Conservation (phyloP, 2,888 invertebrate species). For the Diabrotica balteata region DNA sequence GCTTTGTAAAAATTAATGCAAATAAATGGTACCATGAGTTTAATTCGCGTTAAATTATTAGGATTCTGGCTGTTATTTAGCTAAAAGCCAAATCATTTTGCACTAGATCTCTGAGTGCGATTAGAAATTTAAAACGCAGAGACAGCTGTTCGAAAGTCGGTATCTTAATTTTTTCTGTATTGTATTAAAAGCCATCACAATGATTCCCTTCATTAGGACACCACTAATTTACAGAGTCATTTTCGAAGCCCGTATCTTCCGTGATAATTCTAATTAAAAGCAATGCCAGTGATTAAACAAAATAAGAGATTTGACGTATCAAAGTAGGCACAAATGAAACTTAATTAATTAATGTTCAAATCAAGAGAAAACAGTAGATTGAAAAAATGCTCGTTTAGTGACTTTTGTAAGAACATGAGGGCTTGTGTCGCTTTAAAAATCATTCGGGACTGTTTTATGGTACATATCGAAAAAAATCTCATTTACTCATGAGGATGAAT, state of each 20-base stretch:
- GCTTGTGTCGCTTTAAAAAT: constrained; percentile 25
- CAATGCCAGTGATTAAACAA: constrained; percentile 47
- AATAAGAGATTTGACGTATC: constrained; percentile 49
- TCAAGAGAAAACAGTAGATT: constrained; percentile 46
- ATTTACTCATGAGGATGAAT: constrained; percentile 9
- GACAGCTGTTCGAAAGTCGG: constrained; percentile 18
- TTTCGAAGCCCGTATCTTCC: constrained; percentile 35
- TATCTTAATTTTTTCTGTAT: constrained; percentile 5
- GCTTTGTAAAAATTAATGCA: too few species aligned
- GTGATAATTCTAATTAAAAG: constrained; percentile 45
- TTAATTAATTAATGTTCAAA: constrained; percentile 49
- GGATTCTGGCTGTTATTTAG: too few species aligned
- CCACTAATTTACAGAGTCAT: constrained; percentile 26
- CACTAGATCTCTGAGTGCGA: too few species aligned
- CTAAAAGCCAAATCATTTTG: too few species aligned
- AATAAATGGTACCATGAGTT: too few species aligned
- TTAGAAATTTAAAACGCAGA: not conserved
- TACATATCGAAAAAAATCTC: constrained; percentile 25
- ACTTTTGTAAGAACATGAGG: constrained; percentile 31
- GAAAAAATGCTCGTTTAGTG: constrained; percentile 46
- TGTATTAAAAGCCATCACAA: constrained; percentile 25
- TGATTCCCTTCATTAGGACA: constrained; percentile 28
- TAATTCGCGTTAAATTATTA: too few species aligned
- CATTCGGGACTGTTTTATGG: constrained; percentile 23
- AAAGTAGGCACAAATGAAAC: constrained; percentile 41